These are phyloP conservation scores for Loriculus beryllinus DNA, from an alignment of 2,797 vertebrate genomes.

Conservation along the genomic window DNA sequence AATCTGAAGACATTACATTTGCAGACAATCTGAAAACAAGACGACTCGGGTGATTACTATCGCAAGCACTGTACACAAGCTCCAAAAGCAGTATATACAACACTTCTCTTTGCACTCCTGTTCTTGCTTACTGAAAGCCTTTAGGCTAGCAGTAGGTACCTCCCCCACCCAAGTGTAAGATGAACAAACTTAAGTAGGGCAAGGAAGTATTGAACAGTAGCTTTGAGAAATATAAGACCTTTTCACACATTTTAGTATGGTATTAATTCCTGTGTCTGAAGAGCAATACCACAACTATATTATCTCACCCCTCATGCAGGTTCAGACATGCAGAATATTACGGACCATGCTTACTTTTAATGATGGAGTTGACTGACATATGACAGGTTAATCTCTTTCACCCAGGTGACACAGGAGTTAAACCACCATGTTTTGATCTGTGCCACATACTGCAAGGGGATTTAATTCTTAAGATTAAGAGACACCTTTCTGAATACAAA, in stretches of 20 bases:
- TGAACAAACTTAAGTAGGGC: neutral
- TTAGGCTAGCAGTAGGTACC: neutral
- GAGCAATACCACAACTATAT: neutral
- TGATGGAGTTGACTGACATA: neutral
- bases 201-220: neutral
- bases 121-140: neutral
- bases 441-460: neutral
- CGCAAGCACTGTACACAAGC: neutral
- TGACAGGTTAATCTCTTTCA: neutral
- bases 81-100: neutral
- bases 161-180: fast-evolving
- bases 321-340: neutral
- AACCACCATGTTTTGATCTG: neutral
- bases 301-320: neutral
- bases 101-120: neutral
- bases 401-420: neutral
- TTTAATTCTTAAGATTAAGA: neutral
- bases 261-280: neutral
- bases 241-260: neutral
- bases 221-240: neutral
- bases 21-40: constrained; percentile 55
- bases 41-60: constrained; percentile 31
- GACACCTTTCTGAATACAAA: neutral
- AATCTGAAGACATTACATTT: constrained; percentile 42
- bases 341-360: neutral